Base-by-base conservation (phyloP, 2,113 vertebrate genomes). In the Grallaria varia region DNA sequence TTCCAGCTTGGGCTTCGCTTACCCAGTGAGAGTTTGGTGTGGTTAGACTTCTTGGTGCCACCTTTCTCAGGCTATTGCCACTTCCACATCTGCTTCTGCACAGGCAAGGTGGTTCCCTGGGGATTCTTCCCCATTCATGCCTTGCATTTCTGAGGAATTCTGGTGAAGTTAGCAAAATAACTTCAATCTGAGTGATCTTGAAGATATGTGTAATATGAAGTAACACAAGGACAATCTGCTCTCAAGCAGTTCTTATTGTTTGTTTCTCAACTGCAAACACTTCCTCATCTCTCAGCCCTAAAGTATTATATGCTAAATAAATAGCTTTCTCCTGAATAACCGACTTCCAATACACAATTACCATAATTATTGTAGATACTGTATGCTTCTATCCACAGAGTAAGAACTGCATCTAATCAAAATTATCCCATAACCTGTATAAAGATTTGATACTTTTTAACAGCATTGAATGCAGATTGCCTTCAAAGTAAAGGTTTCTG, bases 401-500 rank as follows among this genome's bases (percentile, higher is more conserved):
- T 73, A 62, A 79, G n/a, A 59, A 30, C 79, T 83, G 60, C 24
- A 81, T 89, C 83, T 90, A 90, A 95, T 88, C 40, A 80, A 71
- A 95, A 84, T 87, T 60, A 84, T 77, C 44, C 52, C 42, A 53
- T 68, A 80, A 85, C 56, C 37, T 71, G n/a, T 74, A 58, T 79
- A 58, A 95, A 87, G 68, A 75, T 39, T 60, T 82, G 69, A 74
- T 85, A 69, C 42, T 79, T 59, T 79, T 53, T 83, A 64, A 16
- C 39, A 88, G 25, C 42, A 75, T 6, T 55, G 58, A 90, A 92
- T 71, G 50, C 59, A 77, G 55, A 90, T 42, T 93, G 22, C 52
- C 84, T 90, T 73, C 62, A 90, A 86, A 79, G 28, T 62, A 71
- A 94, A 84, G 31, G 40, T 73, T 95, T 94, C 53, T 86, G 88